Evolutionary conservation across 2,113 vertebrate genomes (phyloP).

Genomic region (Sus scrofa): T2T-Sscrofa CM000824.6:25482501-25483000

Average conservation of each 20-base stretch:
- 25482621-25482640: neutral
- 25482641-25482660: conserved; percentile 15
- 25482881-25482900: conserved; percentile 20
- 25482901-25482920: neutral
- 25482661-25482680: neutral
- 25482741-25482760: neutral
- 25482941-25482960: neutral
- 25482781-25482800: neutral
- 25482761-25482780: neutral
- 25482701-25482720: neutral
- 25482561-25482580: neutral
- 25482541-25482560: neutral
- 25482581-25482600: neutral
- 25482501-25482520: neutral
- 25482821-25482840: neutral
- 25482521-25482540: neutral
- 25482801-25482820: neutral
- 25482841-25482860: neutral
- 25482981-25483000: neutral
- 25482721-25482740: neutral
- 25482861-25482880: neutral
- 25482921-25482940: neutral
- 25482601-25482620: conserved; percentile 34
- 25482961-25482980: neutral
- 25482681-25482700: neutral